Evolutionary conservation across 37 sponge, comb jelly and placozoan genomes (phyloP), one percentile per base, ranked within the genome.

Genomic region (Bolinopsis microptera): DNA sequence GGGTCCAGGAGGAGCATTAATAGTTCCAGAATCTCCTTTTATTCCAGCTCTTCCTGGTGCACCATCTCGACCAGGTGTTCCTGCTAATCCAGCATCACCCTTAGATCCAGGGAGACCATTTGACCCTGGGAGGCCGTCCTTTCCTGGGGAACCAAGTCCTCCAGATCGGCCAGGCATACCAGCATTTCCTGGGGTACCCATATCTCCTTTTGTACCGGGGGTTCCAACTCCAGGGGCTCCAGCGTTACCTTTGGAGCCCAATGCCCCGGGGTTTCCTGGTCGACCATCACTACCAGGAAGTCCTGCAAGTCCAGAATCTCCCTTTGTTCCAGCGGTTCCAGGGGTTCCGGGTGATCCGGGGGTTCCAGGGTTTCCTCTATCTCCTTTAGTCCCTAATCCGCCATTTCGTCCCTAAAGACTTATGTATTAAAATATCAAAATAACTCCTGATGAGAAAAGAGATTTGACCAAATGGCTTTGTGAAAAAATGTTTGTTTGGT

Each of bases 1-100:
- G 27, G 82, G 25, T 69, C 96, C 96, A 28, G 80, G 83, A 9
- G 94, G 68, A 23, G 95, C 96, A 69, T 32, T 88, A 0, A 30
- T 28, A 24, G 94, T 94, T 22, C 32, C 26, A 77, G 93, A 26
- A 0, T 38, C 76, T 76, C 96, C 96, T 5, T 75, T 69, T 28
- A 90, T 37, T 90, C 96, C 94, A 30, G 83, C 38, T 0, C 77
- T 25, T 31, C 94, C 94, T 16, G 61, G 61, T 39, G 61, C 68
- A 28, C 94, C 94, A 39, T 93, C 28, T 0, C 23, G 2, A 27
- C 27, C 26, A 5, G 32, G 38, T 22, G 27, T 0, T n/a, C 32
- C 32, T 24, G 28, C 75, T 3, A 21, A 2, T 5, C 75, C 75
- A 21, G 75, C 13, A n/a, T 72, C 75, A 5, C 75, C 75, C 75